phyloP scores from a whole-genome alignment of 92 coral and sea anemone species.

The Palythoa caribaeorum region DNA sequence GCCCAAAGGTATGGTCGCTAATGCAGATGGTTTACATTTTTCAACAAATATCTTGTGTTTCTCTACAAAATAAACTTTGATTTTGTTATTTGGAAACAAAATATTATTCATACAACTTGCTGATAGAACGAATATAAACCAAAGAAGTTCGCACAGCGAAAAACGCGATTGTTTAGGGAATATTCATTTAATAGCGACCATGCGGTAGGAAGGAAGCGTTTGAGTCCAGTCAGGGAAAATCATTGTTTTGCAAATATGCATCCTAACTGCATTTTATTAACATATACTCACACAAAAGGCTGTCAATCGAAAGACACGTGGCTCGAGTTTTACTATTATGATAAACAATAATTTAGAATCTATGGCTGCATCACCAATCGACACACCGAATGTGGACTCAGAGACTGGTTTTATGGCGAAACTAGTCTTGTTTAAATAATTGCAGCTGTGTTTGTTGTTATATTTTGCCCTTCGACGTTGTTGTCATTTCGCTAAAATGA shows the following conservation, averaged over 20 bases:
- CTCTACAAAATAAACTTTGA: slow-evolving; percentile 14
- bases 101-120: slow-evolving; percentile 24
- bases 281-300: slow-evolving; percentile 87
- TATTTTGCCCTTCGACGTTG: slow-evolving; percentile 71
- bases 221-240: slow-evolving; percentile 67
- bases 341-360: slow-evolving; percentile 81
- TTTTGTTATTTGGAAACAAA: slow-evolving; percentile 21
- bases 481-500: slow-evolving; percentile 77
- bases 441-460: slow-evolving; percentile 88
- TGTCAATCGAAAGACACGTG: slow-evolving; percentile 96
- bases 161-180: neutral
- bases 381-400: slow-evolving; percentile 65
- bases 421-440: slow-evolving; percentile 76
- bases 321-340: slow-evolving; percentile 66
- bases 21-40: neutral
- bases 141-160: slow-evolving; percentile 9
- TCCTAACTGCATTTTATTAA: slow-evolving; percentile 77
- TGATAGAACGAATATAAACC: neutral
- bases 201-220: slow-evolving; percentile 36
- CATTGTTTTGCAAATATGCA: slow-evolving; percentile 84
- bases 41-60: neutral
- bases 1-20: slow-evolving; percentile 19
- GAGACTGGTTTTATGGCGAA: slow-evolving; percentile 56
- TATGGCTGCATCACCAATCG: slow-evolving; percentile 51
- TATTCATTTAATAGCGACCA: neutral